A percentile compares a stretch with the other conserved stretches of the same genome.
Evolutionary conservation across 2,888 invertebrate species (phyloP).

Genomic region (Anthophora plumipes): DNA sequence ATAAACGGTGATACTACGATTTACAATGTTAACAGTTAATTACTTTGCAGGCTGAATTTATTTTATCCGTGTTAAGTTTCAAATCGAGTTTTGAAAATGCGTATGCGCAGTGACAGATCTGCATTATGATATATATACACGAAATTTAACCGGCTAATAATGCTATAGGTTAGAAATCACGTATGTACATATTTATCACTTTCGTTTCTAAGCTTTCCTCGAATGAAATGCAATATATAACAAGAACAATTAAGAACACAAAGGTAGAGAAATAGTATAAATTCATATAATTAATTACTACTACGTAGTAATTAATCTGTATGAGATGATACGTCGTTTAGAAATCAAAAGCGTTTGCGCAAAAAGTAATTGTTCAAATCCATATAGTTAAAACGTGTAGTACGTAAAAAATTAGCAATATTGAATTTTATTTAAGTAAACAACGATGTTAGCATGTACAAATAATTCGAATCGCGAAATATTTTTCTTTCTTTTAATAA

Average conservation of each 20-base stretch:
- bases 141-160: constrained; percentile 34
- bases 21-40: background rate
- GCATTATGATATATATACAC: background rate
- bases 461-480: background rate
- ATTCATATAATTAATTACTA: constrained; percentile 1
- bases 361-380: background rate
- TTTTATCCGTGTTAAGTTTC: constrained; percentile 20
- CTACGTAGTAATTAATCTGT: too few species aligned
- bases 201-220: background rate
- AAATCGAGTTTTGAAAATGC: constrained; percentile 56
- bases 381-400: background rate
- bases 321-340: background rate
- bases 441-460: background rate
- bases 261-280: background rate
- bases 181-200: background rate
- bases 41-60: background rate
- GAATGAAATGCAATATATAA: background rate
- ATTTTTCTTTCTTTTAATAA: background rate
- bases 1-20: background rate
- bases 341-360: background rate
- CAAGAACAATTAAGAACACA: constrained; percentile 3
- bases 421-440: background rate
- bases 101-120: constrained; percentile 60
- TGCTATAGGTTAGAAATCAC: constrained; percentile 46
- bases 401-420: background rate